Conservation (phyloP, 2,888 invertebrate genomes). For the Tetragonisca angustula region DNA sequence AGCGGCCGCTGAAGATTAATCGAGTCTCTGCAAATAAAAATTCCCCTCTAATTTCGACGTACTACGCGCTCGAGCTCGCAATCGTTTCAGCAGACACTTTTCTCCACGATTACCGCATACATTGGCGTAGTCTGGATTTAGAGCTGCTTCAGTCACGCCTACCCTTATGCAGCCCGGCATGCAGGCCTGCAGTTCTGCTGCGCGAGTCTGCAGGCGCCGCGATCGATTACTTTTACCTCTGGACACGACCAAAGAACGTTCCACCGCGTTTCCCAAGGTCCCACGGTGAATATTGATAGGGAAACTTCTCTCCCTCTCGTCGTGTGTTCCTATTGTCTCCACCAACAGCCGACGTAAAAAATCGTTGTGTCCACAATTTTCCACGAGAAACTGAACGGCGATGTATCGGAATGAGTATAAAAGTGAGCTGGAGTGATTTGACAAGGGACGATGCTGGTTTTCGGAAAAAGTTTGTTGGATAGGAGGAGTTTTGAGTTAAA, state of each 20-base stretch:
- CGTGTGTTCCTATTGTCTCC: not conserved
- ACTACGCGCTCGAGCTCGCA: slow-evolving; percentile 11
- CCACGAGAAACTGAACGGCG: not conserved
- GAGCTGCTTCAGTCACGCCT: slow-evolving; percentile 66
- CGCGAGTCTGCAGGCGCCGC: slow-evolving; percentile 70
- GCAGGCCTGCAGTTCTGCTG: slow-evolving; percentile 66
- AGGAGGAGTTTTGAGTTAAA: not conserved
- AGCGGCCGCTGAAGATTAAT: not conserved
- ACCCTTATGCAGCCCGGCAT: slow-evolving; percentile 64
- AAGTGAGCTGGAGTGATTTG: not conserved
- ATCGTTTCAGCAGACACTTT: slow-evolving; percentile 3
- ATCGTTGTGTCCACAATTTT: not conserved
- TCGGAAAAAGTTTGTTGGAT: not conserved
- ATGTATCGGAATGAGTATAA: not conserved
- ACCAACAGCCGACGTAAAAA: slow-evolving; percentile 7
- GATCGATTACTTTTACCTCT: slow-evolving; percentile 71
- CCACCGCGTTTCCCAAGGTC: slow-evolving; percentile 61
- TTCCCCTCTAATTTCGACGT: not conserved
- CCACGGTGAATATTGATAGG: slow-evolving; percentile 49
- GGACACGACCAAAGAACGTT: slow-evolving; percentile 61
- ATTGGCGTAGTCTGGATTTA: slow-evolving; percentile 46
- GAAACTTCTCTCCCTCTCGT: slow-evolving; percentile 8
- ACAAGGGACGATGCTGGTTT: not conserved
- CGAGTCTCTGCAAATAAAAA: not conserved
- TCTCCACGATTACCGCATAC: slow-evolving; percentile 23